These are phyloP conservation scores for Arnoldichthys spilopterus DNA, from an alignment of 2,797 vertebrate species.

Conservation along the genomic window DNA sequence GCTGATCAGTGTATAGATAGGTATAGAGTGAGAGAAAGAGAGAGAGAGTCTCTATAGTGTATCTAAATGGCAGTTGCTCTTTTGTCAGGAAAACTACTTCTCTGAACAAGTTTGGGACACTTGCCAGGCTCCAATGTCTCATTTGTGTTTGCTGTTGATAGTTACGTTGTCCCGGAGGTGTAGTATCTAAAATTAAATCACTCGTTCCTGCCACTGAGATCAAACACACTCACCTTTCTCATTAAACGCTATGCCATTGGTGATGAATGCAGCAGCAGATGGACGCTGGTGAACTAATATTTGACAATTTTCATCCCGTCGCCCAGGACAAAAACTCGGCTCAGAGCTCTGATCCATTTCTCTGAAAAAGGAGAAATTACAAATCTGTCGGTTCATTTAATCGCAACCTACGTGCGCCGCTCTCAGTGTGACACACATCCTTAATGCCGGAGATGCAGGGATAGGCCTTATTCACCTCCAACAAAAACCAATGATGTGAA, in stretches of 20 bases:
- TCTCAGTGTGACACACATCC: slow-evolving; percentile 15
- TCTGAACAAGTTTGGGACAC: background rate
- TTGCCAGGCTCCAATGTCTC: background rate
- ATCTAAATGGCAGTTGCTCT: background rate
- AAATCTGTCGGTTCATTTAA: slow-evolving; percentile 51
- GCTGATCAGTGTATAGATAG: too few species aligned
- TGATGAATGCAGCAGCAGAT: slow-evolving; percentile 41
- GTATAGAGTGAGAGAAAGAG: too few species aligned
- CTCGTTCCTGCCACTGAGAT: slow-evolving; percentile 46
- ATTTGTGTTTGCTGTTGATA: slow-evolving; percentile 47
- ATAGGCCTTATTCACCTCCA: background rate
- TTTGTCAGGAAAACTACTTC: slow-evolving; percentile 1
- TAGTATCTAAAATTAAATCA: slow-evolving; percentile 63
- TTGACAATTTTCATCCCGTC: slow-evolving; percentile 49
- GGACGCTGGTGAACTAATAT: slow-evolving; percentile 48
- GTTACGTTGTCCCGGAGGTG: slow-evolving; percentile 26
- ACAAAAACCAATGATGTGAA: background rate
- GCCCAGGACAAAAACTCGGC: slow-evolving; percentile 40
- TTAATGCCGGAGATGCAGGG: background rate
- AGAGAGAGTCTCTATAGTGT: too few species aligned
- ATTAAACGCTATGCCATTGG: slow-evolving; percentile 37
- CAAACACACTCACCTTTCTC: slow-evolving; percentile 48
- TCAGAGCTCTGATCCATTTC: slow-evolving; percentile 35
- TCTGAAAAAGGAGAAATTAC: slow-evolving; percentile 47
- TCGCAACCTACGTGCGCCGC: slow-evolving; percentile 22